Base-by-base conservation (phyloP, 1,140 invertebrate species). In the Ostrea edulis region DNA sequence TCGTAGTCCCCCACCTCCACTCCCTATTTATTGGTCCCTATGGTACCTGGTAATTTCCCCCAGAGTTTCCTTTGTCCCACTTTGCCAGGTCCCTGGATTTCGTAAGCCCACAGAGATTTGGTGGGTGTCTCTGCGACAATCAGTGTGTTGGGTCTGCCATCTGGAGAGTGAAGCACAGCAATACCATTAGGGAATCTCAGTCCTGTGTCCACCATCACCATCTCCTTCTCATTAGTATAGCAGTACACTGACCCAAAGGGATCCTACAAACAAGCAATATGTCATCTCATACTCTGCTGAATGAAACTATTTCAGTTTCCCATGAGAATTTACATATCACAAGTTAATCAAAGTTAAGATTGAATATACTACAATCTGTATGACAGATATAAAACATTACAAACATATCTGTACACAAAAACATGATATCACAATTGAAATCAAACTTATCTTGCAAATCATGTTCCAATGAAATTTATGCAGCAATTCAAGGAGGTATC, bases 41-140 rank as follows among this genome's bases (percentile, higher is more conserved):
- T 44, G 14, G 1, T 89, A 93, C 93, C 93, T 91, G 93, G 92
- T 11, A 94, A 82, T 88, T 90, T 92, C 82, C 91, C 93, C 93
- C 93, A 94, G 2, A 91, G 51, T 68, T 35, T 84, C 90, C 91
- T 93, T 20, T 92, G 88, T 44, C 68, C 85, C 0, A 94, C 89
- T 81, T 90, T 82, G 4, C 92, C 93, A 51, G 92, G 89, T 14
- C 90, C 92, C 54, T 84, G 17, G 55, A 94, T 94, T 52, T 93
- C 92, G 90, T 93, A 94, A 22, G 86, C 89, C 94, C 93, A 94
- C 7, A 94, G 88, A 29, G 87, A 52, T 87, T 93, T 93, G 3
- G 93, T 92, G 11, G 91, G 92, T n/a, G 94, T 94, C 82, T 94
- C 94, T 8, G 94, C 94, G 20, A 94, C 94, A 71, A 94, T 93